Percentiles rank a stretch among this genome's conserved stretches.
Evolutionary conservation across 1,140 invertebrate species (phyloP).

Genomic region (Cotesia typhae): DNA sequence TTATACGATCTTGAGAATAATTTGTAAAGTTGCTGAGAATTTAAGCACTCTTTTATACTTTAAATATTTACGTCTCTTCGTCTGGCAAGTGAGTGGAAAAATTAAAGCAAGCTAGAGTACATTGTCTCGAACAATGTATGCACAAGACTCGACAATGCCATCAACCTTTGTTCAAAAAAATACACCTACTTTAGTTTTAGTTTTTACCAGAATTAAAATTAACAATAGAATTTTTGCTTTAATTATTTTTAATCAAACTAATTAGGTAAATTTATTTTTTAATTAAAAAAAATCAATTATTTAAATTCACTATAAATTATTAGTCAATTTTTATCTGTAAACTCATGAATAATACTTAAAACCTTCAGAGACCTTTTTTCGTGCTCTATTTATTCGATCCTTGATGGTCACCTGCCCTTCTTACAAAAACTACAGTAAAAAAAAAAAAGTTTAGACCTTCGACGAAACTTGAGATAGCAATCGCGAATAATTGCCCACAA

Average conservation of each 20-base stretch:
- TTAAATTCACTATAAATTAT: no score
- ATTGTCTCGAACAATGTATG: constrained; percentile 19
- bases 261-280: no score
- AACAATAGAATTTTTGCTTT: no score
- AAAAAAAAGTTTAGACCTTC: constrained; percentile 9
- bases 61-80: constrained; percentile 18
- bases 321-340: background rate
- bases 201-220: background rate
- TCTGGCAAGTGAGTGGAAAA: constrained; percentile 20
- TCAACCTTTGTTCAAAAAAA: background rate
- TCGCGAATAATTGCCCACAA: constrained; percentile 20
- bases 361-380: background rate
- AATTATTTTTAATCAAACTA: no score
- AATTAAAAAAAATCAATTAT: no score
- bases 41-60: background rate
- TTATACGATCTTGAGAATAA: background rate
- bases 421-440: constrained; percentile 10
- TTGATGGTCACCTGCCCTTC: constrained; percentile 14
- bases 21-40: constrained; percentile 4
- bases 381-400: constrained; percentile 13
- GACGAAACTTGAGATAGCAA: constrained; percentile 18
- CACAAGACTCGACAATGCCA: constrained; percentile 9
- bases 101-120: constrained; percentile 2
- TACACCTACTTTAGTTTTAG: background rate
- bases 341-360: constrained; percentile 3